phyloP scores from a whole-genome alignment of 1,140 invertebrate species.

The Marisa cornuarietis region DNA sequence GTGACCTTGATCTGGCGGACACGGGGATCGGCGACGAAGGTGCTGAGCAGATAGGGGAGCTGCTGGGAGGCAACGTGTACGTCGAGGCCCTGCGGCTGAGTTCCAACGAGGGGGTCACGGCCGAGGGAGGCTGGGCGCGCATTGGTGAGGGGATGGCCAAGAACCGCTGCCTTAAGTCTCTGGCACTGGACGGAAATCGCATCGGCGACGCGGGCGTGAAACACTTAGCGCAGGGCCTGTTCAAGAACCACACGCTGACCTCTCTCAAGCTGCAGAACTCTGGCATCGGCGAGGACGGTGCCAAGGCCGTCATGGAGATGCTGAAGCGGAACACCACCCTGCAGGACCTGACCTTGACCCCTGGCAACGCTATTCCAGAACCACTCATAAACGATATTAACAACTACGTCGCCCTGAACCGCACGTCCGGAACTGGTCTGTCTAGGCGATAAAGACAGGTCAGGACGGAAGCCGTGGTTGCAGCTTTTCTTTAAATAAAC shows the following conservation, averaged over 20 bases:
- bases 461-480: no score
- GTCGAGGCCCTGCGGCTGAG: constrained; percentile 47
- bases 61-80: constrained; percentile 31
- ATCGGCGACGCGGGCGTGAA: constrained; percentile 46
- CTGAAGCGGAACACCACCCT: constrained; percentile 49
- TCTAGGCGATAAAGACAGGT: no score
- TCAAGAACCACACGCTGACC: constrained; percentile 39
- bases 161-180: constrained; percentile 36
- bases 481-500: no score
- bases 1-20: constrained; percentile 42
- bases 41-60: constrained; percentile 24
- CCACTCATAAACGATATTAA: constrained; percentile 36
- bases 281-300: constrained; percentile 42
- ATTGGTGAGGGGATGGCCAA: constrained; percentile 44
- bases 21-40: constrained; percentile 35
- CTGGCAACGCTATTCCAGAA: constrained; percentile 45
- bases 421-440: neutral
- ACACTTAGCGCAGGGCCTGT: constrained; percentile 34
- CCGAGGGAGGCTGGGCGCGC: constrained; percentile 39
- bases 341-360: constrained; percentile 45
- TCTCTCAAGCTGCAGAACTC: constrained; percentile 46
- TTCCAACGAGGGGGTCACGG: constrained; percentile 31
- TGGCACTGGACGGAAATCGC: constrained; percentile 46
- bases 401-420: constrained; percentile 45
- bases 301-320: constrained; percentile 38